Percentiles rank a stretch among this genome's conserved stretches.
Evolutionary conservation across 2,888 invertebrate genomes (phyloP).

Genomic region (Himalopsyche kuldschensis): DNA sequence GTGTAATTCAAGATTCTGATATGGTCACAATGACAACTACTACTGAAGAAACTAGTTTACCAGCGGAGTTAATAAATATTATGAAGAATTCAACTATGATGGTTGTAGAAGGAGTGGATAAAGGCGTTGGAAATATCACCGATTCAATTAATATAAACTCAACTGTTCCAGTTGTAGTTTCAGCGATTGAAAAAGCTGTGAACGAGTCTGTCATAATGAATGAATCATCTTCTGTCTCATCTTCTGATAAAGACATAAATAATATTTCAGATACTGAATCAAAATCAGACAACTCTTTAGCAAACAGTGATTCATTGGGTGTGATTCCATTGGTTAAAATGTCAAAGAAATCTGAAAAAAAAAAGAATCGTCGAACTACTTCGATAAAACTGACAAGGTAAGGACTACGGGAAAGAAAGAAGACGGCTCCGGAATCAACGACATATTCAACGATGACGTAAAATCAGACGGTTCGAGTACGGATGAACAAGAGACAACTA

Average conservation of each 20-base stretch:
- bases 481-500: slow-evolving; percentile 39
- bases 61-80: neutral
- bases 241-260: slow-evolving; percentile 26
- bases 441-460: slow-evolving; percentile 39
- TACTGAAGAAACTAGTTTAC: neutral
- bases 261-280: slow-evolving; percentile 29
- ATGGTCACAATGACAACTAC: slow-evolving; percentile 9
- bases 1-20: neutral
- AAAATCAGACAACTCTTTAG: slow-evolving; percentile 28
- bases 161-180: neutral
- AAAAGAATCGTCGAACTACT: slow-evolving; percentile 38
- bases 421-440: slow-evolving; percentile 39
- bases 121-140: neutral
- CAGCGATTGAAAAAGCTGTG: neutral
- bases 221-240: neutral
- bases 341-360: slow-evolving; percentile 37
- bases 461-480: slow-evolving; percentile 34
- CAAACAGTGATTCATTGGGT: slow-evolving; percentile 26
- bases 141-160: neutral
- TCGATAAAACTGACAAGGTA: slow-evolving; percentile 38
- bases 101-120: neutral
- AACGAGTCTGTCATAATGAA: neutral
- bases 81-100: neutral
- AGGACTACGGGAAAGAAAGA: slow-evolving; percentile 25
- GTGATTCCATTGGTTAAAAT: slow-evolving; percentile 30